Evolutionary conservation across 2,797 vertebrate genomes (phyloP).

Genomic region (Propithecus perrieri): DNA sequence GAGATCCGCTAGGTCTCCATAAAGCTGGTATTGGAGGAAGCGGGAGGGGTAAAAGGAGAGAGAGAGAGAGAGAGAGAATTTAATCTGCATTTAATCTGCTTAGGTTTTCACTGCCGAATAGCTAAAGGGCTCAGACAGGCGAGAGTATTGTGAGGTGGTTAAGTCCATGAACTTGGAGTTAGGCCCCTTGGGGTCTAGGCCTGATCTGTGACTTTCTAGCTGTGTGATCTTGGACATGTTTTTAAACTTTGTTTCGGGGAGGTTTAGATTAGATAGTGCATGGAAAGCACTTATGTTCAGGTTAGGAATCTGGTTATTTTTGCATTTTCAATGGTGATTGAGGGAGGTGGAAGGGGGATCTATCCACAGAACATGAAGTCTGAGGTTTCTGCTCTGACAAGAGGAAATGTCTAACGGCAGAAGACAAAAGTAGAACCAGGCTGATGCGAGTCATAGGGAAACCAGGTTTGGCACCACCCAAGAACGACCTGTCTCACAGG

Average conservation of each 20-base stretch:
- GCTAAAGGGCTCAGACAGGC: constrained; percentile 17
- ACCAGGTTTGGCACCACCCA: neutral
- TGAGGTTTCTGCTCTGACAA: constrained; percentile 20
- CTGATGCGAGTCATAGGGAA: neutral
- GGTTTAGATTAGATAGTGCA: neutral
- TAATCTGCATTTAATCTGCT: constrained; percentile 47
- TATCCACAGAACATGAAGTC: neutral
- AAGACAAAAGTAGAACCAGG: neutral
- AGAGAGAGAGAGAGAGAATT: neutral
- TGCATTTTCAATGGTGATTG: constrained; percentile 15
- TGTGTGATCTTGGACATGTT: constrained; percentile 23
- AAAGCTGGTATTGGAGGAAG: constrained; percentile 52
- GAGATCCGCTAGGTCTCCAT: constrained; percentile 19
- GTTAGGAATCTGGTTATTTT: constrained; percentile 45
- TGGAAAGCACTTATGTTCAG: neutral
- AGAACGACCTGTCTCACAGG: neutral
- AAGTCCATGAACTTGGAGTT: constrained; percentile 27
- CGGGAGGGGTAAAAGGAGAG: neutral
- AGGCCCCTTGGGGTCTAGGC: neutral
- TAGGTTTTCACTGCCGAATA: constrained; percentile 18
- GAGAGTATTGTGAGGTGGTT: neutral
- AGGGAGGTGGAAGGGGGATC: constrained; percentile 6
- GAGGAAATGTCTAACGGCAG: constrained; percentile 37
- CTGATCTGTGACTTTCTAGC: neutral
- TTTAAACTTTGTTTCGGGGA: constrained; percentile 21